These are phyloP conservation scores for Brachyopa scutellaris DNA, from an alignment of 2,888 invertebrate species.

Conservation along the genomic window DNA sequence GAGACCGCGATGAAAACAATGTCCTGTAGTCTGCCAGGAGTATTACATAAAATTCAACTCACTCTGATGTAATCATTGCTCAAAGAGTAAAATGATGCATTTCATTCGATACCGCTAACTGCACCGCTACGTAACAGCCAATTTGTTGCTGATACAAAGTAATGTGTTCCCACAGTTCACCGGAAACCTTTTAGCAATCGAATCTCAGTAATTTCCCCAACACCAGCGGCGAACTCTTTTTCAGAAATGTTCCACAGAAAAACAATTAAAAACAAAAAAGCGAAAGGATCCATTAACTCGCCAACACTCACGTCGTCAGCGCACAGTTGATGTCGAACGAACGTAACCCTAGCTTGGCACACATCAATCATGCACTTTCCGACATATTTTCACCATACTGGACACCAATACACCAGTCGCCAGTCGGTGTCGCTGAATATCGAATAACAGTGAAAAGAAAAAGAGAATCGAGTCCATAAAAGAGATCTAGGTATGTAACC, in stretches of 20 bases:
- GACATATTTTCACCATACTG: conserved; percentile 9
- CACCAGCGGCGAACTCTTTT: conserved; percentile 7
- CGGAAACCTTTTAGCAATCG: conserved; percentile 30
- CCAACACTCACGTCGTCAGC: background rate
- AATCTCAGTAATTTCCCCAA: background rate
- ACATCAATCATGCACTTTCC: conserved; percentile 44
- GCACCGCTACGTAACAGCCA: background rate
- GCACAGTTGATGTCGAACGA: background rate
- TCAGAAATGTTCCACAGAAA: conserved; percentile 16
- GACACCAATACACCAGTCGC: no score
- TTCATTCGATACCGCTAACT: no score
- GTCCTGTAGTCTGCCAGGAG: no score
- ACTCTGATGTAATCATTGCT: no score
- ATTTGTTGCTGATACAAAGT: no score
- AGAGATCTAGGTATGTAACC: conserved; percentile 32
- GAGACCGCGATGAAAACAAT: no score
- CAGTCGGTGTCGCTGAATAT: no score
- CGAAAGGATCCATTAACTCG: conserved; percentile 31
- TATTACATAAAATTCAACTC: no score
- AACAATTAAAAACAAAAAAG: conserved; percentile 5
- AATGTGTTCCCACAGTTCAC: background rate
- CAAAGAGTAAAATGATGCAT: no score
- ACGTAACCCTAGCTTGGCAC: conserved; percentile 17
- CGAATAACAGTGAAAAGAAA: conserved; percentile 24
- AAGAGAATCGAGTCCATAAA: background rate